Conservation (phyloP, 2,888 invertebrate genomes). For the Cryptosula pallasiana region DNA sequence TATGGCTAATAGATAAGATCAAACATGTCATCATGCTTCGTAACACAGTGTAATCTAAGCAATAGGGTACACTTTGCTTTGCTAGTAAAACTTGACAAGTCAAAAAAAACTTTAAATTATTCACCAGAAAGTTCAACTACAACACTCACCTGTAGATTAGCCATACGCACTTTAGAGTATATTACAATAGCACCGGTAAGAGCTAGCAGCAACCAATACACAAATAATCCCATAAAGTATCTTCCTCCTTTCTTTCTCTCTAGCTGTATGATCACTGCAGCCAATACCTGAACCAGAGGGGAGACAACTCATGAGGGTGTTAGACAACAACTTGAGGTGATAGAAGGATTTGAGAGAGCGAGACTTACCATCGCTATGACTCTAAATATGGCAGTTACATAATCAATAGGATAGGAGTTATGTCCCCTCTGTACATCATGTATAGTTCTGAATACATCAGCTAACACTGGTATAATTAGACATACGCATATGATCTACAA, state of each 20-base stretch:
- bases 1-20: no score
- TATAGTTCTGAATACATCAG: conserved; percentile 33
- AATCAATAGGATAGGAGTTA: conserved; percentile 34
- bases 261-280: conserved; percentile 66
- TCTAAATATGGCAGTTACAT: conserved; percentile 38
- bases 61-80: no score
- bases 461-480: conserved; percentile 28
- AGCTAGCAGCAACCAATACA: conserved; percentile 79
- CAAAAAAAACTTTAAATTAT: no score
- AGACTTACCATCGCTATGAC: conserved; percentile 39
- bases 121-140: no score
- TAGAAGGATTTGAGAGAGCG: no score
- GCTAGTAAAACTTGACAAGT: no score
- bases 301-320: no score
- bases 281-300: conserved; percentile 72
- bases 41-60: no score
- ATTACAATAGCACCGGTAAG: conserved; percentile 71
- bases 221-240: conserved; percentile 81
- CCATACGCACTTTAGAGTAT: conserved; percentile 54
- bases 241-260: conserved; percentile 80
- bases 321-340: no score
- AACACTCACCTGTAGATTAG: no score
- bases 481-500: conserved; percentile 30
- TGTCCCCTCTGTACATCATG: conserved; percentile 31
- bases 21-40: no score